These are phyloP conservation scores for Ophiodon elongatus DNA, from an alignment of 2,113 vertebrate genomes.

Conservation along the genomic window DNA sequence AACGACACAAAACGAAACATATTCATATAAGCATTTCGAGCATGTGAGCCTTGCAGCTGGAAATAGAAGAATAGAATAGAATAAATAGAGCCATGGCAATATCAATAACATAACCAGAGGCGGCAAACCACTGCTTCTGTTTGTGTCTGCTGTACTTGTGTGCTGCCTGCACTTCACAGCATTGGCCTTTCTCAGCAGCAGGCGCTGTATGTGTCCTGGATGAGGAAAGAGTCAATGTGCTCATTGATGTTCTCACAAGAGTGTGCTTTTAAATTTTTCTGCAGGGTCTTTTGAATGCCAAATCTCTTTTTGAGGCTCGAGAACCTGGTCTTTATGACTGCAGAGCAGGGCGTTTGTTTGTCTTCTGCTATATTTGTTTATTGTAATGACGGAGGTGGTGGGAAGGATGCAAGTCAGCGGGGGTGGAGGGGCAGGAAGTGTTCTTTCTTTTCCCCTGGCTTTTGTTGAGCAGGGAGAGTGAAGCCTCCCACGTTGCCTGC, in stretches of 20 bases:
- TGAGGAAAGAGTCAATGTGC: conserved; percentile 64
- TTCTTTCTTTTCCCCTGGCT: conserved; percentile 71
- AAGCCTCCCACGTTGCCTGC: conserved; percentile 78
- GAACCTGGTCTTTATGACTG: conserved; percentile 49
- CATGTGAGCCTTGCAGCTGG: conserved; percentile 32
- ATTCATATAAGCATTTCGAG: conserved; percentile 9
- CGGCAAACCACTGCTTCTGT: conserved; percentile 46
- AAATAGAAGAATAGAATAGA: conserved; percentile 35
- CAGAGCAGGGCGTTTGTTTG: conserved; percentile 28
- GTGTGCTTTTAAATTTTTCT: conserved; percentile 55
- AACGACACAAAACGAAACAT: not conserved
- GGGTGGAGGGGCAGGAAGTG: conserved; percentile 71
- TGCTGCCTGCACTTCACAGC: conserved; percentile 58
- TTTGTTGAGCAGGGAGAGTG: conserved; percentile 67
- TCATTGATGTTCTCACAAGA: conserved; percentile 66
- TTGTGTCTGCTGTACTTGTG: conserved; percentile 58
- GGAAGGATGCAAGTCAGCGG: conserved; percentile 67
- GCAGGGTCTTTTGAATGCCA: conserved; percentile 54
- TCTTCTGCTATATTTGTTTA: conserved; percentile 70
- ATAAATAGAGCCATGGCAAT: conserved; percentile 41
- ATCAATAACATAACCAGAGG: conserved; percentile 60
- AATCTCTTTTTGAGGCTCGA: conserved; percentile 34
- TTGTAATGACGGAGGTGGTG: conserved; percentile 67
- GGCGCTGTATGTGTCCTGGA: conserved; percentile 65
- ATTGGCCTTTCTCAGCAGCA: conserved; percentile 59